Evolutionary conservation across 2,113 vertebrate species (phyloP).

Genomic region (Calonectris borealis): DNA sequence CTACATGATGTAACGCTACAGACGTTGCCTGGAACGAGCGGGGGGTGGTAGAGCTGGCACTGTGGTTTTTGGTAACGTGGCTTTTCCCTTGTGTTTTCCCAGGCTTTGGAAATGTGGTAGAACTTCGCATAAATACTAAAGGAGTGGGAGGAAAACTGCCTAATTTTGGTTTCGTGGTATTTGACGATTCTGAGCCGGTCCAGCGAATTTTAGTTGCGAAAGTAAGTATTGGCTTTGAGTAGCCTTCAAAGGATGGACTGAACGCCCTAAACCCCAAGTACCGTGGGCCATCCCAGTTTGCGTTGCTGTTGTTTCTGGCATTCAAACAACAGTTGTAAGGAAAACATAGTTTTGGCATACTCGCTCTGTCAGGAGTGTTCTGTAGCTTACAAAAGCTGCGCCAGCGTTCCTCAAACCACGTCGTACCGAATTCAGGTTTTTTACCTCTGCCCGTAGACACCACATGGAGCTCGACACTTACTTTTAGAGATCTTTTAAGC

Average conservation of each 20-base stretch:
- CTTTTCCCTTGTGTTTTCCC: constrained; percentile 18
- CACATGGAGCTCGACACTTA: background rate
- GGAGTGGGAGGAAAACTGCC: constrained; percentile 95
- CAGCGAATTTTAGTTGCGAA: constrained; percentile 96
- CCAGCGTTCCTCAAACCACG: rapidly evolving
- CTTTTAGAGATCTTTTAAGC: background rate
- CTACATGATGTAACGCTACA: rapidly evolving
- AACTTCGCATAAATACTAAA: constrained; percentile 98
- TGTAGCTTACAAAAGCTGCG: background rate
- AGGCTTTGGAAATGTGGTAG: constrained; percentile 95
- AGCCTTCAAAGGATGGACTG: background rate
- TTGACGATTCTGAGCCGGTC: constrained; percentile 95
- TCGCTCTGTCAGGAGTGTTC: rapidly evolving
- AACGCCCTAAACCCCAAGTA: background rate
- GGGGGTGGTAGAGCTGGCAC: background rate
- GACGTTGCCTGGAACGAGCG: background rate
- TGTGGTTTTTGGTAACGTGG: rapidly evolving
- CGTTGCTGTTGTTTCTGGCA: background rate
- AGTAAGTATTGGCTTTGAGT: constrained; percentile 77
- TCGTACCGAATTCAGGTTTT: rapidly evolving
- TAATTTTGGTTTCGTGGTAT: constrained; percentile 98
- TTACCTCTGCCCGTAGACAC: background rate
- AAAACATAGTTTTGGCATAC: background rate
- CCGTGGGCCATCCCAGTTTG: background rate
- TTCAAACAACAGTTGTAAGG: background rate